Evolutionary conservation across 2,113 vertebrate genomes (phyloP), one percentile per base, ranked within the genome.

Genomic region (Oophaga pumilio): DNA sequence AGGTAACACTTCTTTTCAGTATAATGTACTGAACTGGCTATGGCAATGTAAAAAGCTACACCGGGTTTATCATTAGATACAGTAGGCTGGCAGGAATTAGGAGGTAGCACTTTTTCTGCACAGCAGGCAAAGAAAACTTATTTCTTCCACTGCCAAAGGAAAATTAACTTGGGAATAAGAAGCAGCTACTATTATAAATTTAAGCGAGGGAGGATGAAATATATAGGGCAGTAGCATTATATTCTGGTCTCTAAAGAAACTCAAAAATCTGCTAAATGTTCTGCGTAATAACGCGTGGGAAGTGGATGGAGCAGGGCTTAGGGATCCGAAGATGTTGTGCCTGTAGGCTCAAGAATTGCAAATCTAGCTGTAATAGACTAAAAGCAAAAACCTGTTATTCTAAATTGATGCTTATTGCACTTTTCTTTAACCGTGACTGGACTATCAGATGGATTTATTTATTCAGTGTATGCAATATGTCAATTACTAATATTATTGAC

Each of bases 321-420:
- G 69, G 28, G 33, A 73, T 43, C 28, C 69, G 43, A 43, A 73
- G 33, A 73, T 43, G 43, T 20, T 17, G 28, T 43, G 69, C 69
- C 69, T 49, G 69, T 73, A 73, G 69, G 15, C 69, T 33, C 15
- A 73, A 20, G 69, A 43, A 73, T 73, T 43, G 28, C 69, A 73
- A 73, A 73, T 73, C 69, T 17, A 18, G 69, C 69, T 73, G 69
- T 73, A 73, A 73, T 18, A 73, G 28, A 73, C 28, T 73, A 33
- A 73, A 43, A 4, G 5, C 5, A 26, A 33, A 69, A 69, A 69
- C 24, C n/a, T 68, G 24, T 68, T 28, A 69, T 33, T 49, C 14
- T 18, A 43, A 43, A 73, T 20, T 43, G 69, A 18, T 33, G 15
- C 33, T 43, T 73, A 73, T 73, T 73, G 28, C 69, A 43, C 69